Conservation (phyloP, 2,888 invertebrate species). For the Bursaphelenchus okinawaensis region DNA sequence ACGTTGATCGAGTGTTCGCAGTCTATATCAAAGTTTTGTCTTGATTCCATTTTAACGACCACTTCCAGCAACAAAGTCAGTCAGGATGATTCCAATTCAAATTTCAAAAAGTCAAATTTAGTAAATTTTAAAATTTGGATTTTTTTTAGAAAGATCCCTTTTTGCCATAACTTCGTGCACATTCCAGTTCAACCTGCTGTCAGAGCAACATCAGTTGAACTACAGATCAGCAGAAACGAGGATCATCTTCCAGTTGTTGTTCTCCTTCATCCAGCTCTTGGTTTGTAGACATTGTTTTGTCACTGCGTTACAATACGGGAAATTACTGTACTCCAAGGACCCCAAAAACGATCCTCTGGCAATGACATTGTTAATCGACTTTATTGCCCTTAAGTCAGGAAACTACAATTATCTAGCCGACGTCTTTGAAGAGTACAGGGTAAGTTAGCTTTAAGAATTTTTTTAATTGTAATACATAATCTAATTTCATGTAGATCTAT, state of each 20-base stretch:
- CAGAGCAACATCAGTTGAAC: slow-evolving; percentile 64
- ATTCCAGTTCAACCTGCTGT: slow-evolving; percentile 72
- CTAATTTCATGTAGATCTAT: slow-evolving; percentile 5
- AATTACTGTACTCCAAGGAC: slow-evolving; percentile 73
- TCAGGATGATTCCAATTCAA: not conserved
- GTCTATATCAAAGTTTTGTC: slow-evolving; percentile 22
- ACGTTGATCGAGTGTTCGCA: slow-evolving; percentile 22
- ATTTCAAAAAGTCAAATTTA: not conserved
- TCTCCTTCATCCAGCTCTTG: slow-evolving; percentile 73
- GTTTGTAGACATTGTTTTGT: slow-evolving; percentile 67
- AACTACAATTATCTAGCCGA: slow-evolving; percentile 71
- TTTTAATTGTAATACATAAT: not conserved
- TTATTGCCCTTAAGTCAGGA: slow-evolving; percentile 71
- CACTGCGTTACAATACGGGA: slow-evolving; percentile 80
- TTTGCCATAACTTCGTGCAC: slow-evolving; percentile 72
- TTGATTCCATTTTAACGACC: slow-evolving; percentile 11
- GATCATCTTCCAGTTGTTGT: slow-evolving; percentile 73
- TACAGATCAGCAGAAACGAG: slow-evolving; percentile 77
- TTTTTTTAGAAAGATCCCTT: slow-evolving; percentile 69
- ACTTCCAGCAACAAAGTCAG: not conserved
- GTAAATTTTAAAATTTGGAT: slow-evolving; percentile 17
- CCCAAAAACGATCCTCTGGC: slow-evolving; percentile 73
- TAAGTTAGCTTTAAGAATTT: slow-evolving; percentile 23
- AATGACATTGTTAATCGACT: slow-evolving; percentile 73
- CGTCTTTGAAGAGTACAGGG: slow-evolving; percentile 61